Conservation (phyloP, 2,113 vertebrate species). For the Ploceus nigricollis region DNA sequence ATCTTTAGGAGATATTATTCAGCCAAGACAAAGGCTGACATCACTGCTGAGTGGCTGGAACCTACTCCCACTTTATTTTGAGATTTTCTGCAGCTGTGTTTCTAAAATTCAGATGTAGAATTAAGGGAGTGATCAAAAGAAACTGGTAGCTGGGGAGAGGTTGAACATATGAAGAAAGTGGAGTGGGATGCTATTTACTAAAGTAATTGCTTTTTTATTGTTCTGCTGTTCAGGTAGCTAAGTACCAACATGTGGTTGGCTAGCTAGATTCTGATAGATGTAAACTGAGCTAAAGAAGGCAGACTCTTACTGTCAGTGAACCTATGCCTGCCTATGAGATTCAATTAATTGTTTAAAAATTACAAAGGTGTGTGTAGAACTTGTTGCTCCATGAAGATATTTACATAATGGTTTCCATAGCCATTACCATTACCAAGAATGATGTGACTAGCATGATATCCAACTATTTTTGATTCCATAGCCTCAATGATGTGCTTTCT, state of each 20-base stretch:
- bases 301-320: not conserved
- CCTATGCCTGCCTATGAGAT: not conserved
- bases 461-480: not conserved
- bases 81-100: not conserved
- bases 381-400: not conserved
- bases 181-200: not conserved
- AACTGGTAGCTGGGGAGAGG: not conserved
- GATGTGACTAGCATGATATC: not conserved
- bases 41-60: not conserved
- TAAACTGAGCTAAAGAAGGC: not conserved
- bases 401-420: not conserved
- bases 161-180: not conserved
- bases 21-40: not conserved
- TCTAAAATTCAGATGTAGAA: not conserved
- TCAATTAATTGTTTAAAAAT: not conserved
- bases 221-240: not conserved
- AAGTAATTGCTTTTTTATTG: not conserved
- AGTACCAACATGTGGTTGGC: not conserved
- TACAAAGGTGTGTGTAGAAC: not conserved
- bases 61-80: not conserved
- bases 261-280: not conserved
- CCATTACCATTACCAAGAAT: not conserved
- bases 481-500: not conserved
- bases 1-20: not conserved
- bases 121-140: not conserved